Evolutionary conservation across 2,113 vertebrate genomes (phyloP).

Genomic region (Cheirogaleus medius): DNA sequence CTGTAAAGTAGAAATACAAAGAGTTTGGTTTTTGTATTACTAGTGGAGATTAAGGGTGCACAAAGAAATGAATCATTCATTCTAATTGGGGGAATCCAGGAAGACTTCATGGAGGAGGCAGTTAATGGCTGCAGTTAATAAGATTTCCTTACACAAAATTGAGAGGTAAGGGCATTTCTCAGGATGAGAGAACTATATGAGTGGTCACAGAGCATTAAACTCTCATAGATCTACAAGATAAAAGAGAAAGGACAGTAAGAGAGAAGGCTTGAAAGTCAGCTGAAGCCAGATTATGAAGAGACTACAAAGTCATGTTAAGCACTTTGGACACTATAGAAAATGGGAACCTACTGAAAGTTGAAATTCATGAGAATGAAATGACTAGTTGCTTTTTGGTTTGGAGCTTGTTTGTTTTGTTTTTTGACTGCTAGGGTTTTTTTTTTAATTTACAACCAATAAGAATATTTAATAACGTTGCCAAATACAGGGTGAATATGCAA

Average conservation of each 20-base stretch:
- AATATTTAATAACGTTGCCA: neutral
- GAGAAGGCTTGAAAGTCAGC: neutral
- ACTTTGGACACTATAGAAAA: neutral
- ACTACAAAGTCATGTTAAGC: neutral
- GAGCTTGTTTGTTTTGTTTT: neutral
- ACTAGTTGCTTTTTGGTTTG: neutral
- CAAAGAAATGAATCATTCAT: slow-evolving; percentile 2
- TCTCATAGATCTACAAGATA: neutral
- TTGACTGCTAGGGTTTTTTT: neutral
- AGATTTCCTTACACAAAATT: neutral
- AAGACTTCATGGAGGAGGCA: neutral
- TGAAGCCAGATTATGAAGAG: neutral
- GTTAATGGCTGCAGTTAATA: neutral
- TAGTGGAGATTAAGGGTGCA: neutral
- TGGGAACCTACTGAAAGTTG: neutral
- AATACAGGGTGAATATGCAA: neutral
- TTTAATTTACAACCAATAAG: neutral
- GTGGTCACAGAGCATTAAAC: neutral
- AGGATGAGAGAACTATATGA: neutral
- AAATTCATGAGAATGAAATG: neutral
- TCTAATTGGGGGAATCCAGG: neutral
- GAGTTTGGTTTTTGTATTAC: neutral
- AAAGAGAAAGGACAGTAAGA: neutral
- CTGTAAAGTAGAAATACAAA: neutral
- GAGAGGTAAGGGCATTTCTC: neutral